A percentile compares a stretch with the other conserved stretches of the same genome.
These are phyloP conservation scores for Apostichopus parvimensis DNA, from an alignment of 35 echinoderm and acorn worm genomes.

Conservation along the genomic window DNA sequence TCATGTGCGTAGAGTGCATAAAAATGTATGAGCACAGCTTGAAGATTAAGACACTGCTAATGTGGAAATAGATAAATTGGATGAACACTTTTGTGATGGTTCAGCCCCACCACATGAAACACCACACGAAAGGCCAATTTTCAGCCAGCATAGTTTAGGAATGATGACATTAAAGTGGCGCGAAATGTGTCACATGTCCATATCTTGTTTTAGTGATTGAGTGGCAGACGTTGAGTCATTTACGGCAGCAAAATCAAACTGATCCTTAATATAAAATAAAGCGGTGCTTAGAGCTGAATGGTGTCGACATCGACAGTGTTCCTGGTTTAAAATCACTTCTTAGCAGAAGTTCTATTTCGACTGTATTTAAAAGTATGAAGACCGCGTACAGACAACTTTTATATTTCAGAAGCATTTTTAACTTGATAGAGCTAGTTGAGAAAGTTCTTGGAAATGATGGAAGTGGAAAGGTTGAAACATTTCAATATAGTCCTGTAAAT, in stretches of 20 bases:
- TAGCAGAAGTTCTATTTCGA: neutral
- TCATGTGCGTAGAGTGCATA: too few species aligned
- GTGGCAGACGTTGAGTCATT: neutral
- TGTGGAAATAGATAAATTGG: too few species aligned
- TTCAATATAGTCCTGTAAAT: neutral
- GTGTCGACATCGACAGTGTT: too few species aligned
- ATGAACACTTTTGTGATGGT: too few species aligned
- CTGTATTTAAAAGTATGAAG: neutral
- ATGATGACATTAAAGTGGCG: neutral
- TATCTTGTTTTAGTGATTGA: too few species aligned
- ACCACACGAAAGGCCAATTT: too few species aligned
- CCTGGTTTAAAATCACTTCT: neutral
- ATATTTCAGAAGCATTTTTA: conserved; percentile 2
- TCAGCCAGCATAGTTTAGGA: too few species aligned
- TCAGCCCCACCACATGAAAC: too few species aligned
- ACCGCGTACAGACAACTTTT: neutral
- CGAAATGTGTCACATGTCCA: conserved; percentile 1
- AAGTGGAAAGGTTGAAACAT: neutral
- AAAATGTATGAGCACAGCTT: too few species aligned
- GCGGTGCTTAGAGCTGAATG: neutral
- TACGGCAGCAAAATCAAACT: neutral
- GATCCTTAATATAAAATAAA: neutral
- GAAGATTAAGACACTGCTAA: too few species aligned
- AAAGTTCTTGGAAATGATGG: conserved; percentile 1
- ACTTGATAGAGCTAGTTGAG: conserved; percentile 22